These are phyloP conservation scores for Imbricaverruca yamaguchii DNA, from an alignment of 2,888 invertebrate genomes.

Conservation along the genomic window DNA sequence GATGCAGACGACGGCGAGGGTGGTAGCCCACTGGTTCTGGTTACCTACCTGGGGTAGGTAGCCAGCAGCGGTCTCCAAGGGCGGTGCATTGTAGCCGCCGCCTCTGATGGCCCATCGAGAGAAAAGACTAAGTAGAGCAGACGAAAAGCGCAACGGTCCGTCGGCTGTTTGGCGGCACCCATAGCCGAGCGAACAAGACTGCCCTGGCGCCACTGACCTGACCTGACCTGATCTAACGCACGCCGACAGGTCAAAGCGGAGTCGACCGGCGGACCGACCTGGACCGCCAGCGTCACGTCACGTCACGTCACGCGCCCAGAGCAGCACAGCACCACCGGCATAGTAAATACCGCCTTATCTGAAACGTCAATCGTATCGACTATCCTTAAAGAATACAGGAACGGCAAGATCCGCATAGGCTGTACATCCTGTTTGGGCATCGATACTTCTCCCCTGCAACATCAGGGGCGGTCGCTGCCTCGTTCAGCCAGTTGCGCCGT, in stretches of 20 bases:
- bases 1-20: background rate
- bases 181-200: background rate
- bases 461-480: too few species aligned
- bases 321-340: background rate
- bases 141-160: background rate
- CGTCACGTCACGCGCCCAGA: background rate
- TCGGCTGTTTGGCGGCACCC: background rate
- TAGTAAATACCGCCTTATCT: background rate
- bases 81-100: background rate
- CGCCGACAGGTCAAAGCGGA: too few species aligned
- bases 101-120: background rate
- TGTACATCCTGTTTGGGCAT: too few species aligned
- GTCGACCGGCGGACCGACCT: background rate
- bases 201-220: background rate
- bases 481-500: too few species aligned
- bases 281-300: background rate
- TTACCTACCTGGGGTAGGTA: too few species aligned
- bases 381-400: slow-evolving; percentile 2
- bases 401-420: background rate
- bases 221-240: background rate
- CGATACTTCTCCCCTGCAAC: too few species aligned
- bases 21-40: background rate
- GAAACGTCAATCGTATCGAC: background rate
- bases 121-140: background rate
- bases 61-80: background rate